Conservation (phyloP, 1,140 invertebrate species). For the Oreohelix idahoensis region DNA sequence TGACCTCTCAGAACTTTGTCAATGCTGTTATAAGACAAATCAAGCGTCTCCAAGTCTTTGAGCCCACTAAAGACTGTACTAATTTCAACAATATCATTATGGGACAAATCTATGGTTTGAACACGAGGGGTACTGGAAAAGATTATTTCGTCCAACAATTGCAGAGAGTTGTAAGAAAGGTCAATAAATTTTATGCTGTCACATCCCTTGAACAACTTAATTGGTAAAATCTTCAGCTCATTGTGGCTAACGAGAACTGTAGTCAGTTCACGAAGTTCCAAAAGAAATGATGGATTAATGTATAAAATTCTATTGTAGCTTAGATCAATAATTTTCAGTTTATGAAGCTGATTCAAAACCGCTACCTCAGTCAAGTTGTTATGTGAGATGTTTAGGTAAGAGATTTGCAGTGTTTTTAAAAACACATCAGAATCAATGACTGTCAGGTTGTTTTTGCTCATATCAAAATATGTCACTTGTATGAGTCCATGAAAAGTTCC, state of each 20-base stretch:
- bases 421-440: not conserved
- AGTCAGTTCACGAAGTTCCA: slow-evolving; percentile 39
- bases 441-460: slow-evolving; percentile 25
- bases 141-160: slow-evolving; percentile 8
- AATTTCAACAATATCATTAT: slow-evolving; percentile 48
- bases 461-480: slow-evolving; percentile 29
- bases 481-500: slow-evolving; percentile 21
- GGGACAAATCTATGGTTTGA: slow-evolving; percentile 42
- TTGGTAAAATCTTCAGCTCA: slow-evolving; percentile 16
- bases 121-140: slow-evolving; percentile 30
- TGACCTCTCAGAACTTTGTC: slow-evolving; percentile 32
- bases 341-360: not conserved
- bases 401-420: not conserved
- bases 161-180: slow-evolving; percentile 44
- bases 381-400: slow-evolving; percentile 41
- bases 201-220: slow-evolving; percentile 37
- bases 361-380: slow-evolving; percentile 18
- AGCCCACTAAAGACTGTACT: slow-evolving; percentile 35
- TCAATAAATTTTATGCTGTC: slow-evolving; percentile 40
- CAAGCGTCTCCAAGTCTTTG: slow-evolving; percentile 36
- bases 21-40: slow-evolving; percentile 47
- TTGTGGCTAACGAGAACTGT: slow-evolving; percentile 41
- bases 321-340: slow-evolving; percentile 20
- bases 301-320: slow-evolving; percentile 34
- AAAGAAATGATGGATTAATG: slow-evolving; percentile 15